A percentile compares a stretch with the other conserved stretches of the same genome.
Evolutionary conservation across 2,113 vertebrate species (phyloP).

Genomic region (Salvelinus fontinalis): DNA sequence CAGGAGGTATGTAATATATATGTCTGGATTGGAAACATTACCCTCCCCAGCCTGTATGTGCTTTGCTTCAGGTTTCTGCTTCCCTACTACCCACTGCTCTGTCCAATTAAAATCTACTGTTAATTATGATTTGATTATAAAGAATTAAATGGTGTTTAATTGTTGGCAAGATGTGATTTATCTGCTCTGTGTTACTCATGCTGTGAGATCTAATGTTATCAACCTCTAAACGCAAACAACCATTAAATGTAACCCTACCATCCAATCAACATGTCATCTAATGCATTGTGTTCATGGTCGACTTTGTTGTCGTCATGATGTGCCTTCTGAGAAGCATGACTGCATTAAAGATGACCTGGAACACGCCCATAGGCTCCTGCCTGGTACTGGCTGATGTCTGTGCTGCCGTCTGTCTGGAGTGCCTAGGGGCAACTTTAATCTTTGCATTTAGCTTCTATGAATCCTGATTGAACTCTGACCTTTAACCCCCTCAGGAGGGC

Average conservation of each 20-base stretch:
- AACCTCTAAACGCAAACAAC: conserved; percentile 6
- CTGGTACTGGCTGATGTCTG: conserved; percentile 20
- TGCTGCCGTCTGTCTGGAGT: conserved; percentile 13
- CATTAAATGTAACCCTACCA: conserved; percentile 37
- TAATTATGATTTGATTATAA: neutral
- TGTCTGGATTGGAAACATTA: neutral
- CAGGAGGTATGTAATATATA: conserved; percentile 88
- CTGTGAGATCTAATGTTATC: conserved; percentile 9
- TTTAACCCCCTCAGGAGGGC: conserved; percentile 79
- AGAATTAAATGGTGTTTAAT: conserved; percentile 54
- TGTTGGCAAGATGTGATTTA: conserved; percentile 45
- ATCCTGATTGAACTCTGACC: conserved; percentile 63
- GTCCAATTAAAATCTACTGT: neutral
- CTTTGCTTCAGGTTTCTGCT: conserved; percentile 9
- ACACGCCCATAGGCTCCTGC: conserved; percentile 18
- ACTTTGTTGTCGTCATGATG: too few relatives aligned
- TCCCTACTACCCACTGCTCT: neutral
- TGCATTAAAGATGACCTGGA: too few relatives aligned
- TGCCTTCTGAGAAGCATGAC: too few relatives aligned
- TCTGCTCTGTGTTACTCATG: neutral
- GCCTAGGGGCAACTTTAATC: neutral
- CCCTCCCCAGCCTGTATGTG: conserved; percentile 11
- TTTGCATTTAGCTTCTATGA: neutral
- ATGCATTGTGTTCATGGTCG: neutral
- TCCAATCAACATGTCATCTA: neutral